Base-by-base conservation (phyloP, 1,140 invertebrate genomes). In the Orius laevigatus region DNA sequence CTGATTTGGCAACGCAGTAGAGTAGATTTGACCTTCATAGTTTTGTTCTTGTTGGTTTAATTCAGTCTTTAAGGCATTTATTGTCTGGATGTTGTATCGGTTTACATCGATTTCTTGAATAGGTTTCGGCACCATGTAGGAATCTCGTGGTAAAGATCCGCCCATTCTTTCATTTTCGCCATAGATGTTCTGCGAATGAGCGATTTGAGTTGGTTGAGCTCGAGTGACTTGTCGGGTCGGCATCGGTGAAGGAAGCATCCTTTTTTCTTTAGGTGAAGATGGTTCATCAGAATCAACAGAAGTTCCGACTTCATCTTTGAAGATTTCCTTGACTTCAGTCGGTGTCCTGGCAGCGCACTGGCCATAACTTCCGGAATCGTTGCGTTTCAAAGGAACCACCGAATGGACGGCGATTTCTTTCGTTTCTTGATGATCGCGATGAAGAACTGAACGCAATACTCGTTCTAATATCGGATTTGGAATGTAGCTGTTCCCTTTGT, bases 391-490 rank as follows among this genome's bases (percentile, higher is more conserved):
- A 16, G 59, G 59, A 15, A 60, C 57, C 12, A 60, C 56, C 19
- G 58, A 59, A 18, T 59, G 56, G 10, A 58, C 55, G 11, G 55
- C 44, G 11, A 53, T 54, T 51, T 58, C 59, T 38, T 54, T 45
- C 4, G 49, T 50, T 46, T 52, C 53, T 46, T 56, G 50, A 32
- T 49, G 44, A 15, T 60, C 59, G 63, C 81, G 81, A 55, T 81
- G 79, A 62, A 82, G 73, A 0, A 84, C 83, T 0, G 83, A 84
- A 46, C 84, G 71, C 3, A 91, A 62, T 0, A 92, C 86, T 51
- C 85, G 68, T 62, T 91, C 85, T 50, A 91, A 63, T 54, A 92
- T 88, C 10, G 87, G 87, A 67, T 91, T 91, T 0, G 87, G 86
- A 59, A 90, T 85, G 56, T 87, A 88, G 56, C 81, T 82, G 47